These are phyloP conservation scores for Crotalus tigris DNA, from an alignment of 2,113 vertebrate genomes.

Conservation along the genomic window DNA sequence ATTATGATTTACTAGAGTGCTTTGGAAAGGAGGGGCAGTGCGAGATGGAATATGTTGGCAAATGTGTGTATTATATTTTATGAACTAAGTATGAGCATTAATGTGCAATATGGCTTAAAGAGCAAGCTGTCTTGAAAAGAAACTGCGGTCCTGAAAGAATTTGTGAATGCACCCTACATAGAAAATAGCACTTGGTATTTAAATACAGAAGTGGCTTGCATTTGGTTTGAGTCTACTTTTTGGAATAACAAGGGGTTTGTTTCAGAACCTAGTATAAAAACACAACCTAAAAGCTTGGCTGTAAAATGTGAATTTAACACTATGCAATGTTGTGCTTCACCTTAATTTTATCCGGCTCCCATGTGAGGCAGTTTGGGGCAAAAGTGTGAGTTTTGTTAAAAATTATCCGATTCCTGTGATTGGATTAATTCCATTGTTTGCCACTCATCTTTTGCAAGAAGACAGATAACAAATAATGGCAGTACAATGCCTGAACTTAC, in stretches of 20 bases:
- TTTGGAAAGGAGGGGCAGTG: background rate
- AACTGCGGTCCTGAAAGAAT: background rate
- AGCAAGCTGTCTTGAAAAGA: background rate
- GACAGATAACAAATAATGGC: background rate
- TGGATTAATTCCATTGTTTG: constrained; percentile 18
- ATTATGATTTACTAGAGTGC: background rate
- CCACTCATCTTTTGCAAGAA: background rate
- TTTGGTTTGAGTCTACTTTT: background rate
- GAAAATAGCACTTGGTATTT: background rate
- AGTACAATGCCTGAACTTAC: constrained; percentile 23
- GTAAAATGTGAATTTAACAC: background rate
- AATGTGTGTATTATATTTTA: background rate
- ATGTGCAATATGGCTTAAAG: background rate
- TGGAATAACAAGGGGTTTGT: background rate
- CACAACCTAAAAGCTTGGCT: background rate
- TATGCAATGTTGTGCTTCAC: background rate
- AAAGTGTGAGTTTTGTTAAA: background rate
- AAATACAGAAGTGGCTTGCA: background rate
- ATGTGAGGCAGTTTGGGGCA: constrained; percentile 13
- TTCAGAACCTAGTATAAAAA: background rate
- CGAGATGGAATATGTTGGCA: background rate
- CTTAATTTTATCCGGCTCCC: constrained; percentile 4
- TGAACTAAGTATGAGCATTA: background rate
- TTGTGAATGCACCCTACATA: background rate
- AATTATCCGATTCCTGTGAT: background rate